Evolutionary conservation across 35 echinoderm and acorn worm species (phyloP).

Genomic region (Nesometra sesokonis): DNA sequence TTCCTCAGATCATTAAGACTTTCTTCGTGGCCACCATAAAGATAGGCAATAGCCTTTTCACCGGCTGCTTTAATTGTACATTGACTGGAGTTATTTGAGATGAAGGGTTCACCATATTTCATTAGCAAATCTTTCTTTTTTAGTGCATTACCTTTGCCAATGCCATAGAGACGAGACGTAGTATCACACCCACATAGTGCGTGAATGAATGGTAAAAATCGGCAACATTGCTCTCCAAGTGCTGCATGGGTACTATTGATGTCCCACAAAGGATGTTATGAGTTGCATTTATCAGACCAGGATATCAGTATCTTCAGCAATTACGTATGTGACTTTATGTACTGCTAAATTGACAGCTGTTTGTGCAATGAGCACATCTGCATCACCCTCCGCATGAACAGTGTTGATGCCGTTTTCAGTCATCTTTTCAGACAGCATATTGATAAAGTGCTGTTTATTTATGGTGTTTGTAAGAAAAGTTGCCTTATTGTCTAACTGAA

Average conservation of each 20-base stretch:
- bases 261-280: conserved; percentile 8
- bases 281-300: not conserved
- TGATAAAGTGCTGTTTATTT: not conserved
- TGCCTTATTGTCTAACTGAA: not conserved
- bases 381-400: not conserved
- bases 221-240: conserved; percentile 6
- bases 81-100: too few species aligned
- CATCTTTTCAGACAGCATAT: not conserved
- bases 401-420: not conserved
- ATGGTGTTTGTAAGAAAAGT: not conserved
- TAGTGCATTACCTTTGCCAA: conserved; percentile 17
- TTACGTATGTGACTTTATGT: not conserved
- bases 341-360: not conserved
- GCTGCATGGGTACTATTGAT: not conserved
- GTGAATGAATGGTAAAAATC: conserved; percentile 16
- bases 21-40: not conserved
- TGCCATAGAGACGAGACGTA: conserved; percentile 23
- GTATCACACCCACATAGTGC: conserved; percentile 34
- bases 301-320: not conserved
- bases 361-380: not conserved
- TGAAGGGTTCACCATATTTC: not conserved
- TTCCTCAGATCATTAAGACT: not conserved
- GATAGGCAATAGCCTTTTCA: not conserved
- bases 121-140: not conserved
- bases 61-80: not conserved